phyloP scores from a whole-genome alignment of 2,888 invertebrate species.

The Drosophila gaucha region DNA sequence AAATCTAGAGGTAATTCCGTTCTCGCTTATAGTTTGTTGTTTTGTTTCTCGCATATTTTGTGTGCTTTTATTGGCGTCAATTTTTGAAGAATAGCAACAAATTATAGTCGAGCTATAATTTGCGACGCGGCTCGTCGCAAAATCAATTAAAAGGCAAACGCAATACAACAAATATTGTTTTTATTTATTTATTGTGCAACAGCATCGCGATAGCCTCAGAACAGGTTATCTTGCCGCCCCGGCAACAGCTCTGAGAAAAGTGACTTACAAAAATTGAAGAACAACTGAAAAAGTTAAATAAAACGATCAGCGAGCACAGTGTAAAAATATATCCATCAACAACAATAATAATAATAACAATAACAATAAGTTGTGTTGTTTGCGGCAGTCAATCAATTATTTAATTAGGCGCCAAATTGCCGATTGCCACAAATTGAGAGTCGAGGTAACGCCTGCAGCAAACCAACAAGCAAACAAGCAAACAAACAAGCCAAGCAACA shows the following conservation, averaged over 20 bases:
- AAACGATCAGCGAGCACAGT: slow-evolving; percentile 26
- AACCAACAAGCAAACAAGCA: slow-evolving; percentile 24
- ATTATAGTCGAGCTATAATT: slow-evolving; percentile 66
- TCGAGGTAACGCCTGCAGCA: slow-evolving; percentile 44
- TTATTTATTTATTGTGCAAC: slow-evolving; percentile 78
- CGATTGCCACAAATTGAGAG: slow-evolving; percentile 54
- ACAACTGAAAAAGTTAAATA: slow-evolving; percentile 4
- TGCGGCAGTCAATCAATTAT: slow-evolving; percentile 66
- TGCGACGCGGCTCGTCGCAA: slow-evolving; percentile 60
- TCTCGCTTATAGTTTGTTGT: slow-evolving; percentile 6
- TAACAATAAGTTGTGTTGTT: too few relatives aligned
- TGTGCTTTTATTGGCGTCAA: slow-evolving; percentile 64
- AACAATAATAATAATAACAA: too few relatives aligned
- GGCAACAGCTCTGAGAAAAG: slow-evolving; percentile 44
- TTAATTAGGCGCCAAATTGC: slow-evolving; percentile 67
- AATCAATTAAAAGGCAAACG: slow-evolving; percentile 74
- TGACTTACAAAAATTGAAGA: slow-evolving; percentile 12
- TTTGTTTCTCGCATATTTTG: slow-evolving; percentile 17
- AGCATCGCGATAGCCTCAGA: slow-evolving; percentile 54
- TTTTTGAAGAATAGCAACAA: slow-evolving; percentile 64
- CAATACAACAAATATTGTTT: slow-evolving; percentile 57
- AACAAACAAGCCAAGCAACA: slow-evolving; percentile 20
- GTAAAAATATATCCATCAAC: slow-evolving; percentile 19
- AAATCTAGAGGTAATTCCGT: slow-evolving; percentile 51
- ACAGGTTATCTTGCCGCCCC: slow-evolving; percentile 70